Evolutionary conservation across 2,888 invertebrate genomes (phyloP).

Genomic region (Conus canariensis): DNA sequence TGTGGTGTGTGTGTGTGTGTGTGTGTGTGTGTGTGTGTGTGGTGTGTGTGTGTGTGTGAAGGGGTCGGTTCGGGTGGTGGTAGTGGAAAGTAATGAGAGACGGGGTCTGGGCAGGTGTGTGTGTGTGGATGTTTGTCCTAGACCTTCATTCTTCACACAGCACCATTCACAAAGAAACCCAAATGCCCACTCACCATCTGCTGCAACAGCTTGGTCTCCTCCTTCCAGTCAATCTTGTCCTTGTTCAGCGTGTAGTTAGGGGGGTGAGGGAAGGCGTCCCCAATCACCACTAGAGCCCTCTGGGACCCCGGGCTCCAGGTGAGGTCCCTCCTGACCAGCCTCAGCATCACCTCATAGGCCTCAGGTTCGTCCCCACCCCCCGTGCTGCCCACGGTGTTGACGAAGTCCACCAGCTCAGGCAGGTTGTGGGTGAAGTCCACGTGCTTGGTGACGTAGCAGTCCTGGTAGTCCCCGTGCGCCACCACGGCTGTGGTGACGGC

Average conservation of each 20-base stretch:
- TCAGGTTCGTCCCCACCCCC: conserved; percentile 74
- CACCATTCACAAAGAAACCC: neutral
- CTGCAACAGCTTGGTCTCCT: conserved; percentile 53
- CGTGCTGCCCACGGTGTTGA: conserved; percentile 64
- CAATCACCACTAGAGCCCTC: conserved; percentile 73
- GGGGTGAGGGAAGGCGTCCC: conserved; percentile 73
- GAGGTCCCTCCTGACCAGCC: conserved; percentile 63
- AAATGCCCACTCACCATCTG: conserved; percentile 40
- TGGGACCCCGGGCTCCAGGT: conserved; percentile 68
- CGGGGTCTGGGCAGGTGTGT: neutral
- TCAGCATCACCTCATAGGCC: conserved; percentile 74
- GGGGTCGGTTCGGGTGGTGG: no score
- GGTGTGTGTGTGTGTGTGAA: no score
- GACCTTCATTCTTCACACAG: no score
- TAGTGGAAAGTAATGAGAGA: no score
- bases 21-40: neutral
- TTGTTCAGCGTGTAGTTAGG: conserved; percentile 62
- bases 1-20: neutral
- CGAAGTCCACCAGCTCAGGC: conserved; percentile 60
- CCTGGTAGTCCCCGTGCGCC: conserved; percentile 77
- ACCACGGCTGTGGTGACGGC: conserved; percentile 71
- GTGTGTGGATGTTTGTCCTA: neutral
- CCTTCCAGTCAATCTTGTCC: conserved; percentile 69
- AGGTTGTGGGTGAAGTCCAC: conserved; percentile 64
- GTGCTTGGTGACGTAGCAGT: conserved; percentile 69